Percentiles rank a stretch among this genome's conserved stretches.
Evolutionary conservation across 2,888 invertebrate genomes (phyloP).

Genomic region (Scaptomyza cyrtandrae): DNA sequence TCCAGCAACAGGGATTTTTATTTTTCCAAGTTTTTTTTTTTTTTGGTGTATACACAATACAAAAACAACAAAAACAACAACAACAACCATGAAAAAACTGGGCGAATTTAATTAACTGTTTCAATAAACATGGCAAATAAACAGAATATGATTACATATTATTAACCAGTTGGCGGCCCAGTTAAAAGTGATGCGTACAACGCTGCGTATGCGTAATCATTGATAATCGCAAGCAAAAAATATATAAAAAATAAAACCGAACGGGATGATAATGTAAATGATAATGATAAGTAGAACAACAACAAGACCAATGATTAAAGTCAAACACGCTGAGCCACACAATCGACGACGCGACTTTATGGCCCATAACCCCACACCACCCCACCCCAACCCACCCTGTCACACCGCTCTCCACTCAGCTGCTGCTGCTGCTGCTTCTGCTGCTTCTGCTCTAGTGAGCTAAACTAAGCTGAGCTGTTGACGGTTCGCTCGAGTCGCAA

Average conservation of each 20-base stretch:
- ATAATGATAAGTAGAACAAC: slow-evolving; percentile 30
- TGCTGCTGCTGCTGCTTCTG: background rate
- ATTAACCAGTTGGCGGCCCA: slow-evolving; percentile 35
- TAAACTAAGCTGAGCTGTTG: slow-evolving; percentile 41
- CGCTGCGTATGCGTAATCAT: slow-evolving; percentile 59
- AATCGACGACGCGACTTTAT: slow-evolving; percentile 35
- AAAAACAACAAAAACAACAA: too few species aligned
- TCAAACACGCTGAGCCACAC: too few species aligned
- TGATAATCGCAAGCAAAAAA: slow-evolving; percentile 50
- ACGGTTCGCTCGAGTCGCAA: slow-evolving; percentile 45
- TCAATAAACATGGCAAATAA: slow-evolving; percentile 61
- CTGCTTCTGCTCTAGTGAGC: background rate
- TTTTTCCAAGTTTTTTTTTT: too few species aligned
- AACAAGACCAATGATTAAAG: slow-evolving; percentile 40
- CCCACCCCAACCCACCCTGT: too few species aligned
- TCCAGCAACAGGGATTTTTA: too few species aligned
- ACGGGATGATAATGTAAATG: slow-evolving; percentile 54
- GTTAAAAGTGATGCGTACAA: slow-evolving; percentile 51
- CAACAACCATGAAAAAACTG: too few species aligned
- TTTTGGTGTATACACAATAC: too few species aligned
- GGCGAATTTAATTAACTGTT: slow-evolving; percentile 63
- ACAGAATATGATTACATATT: slow-evolving; percentile 24
- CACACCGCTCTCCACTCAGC: background rate
- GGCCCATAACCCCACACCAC: slow-evolving; percentile 25
- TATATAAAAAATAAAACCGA: too few species aligned